These are phyloP conservation scores for Gallirallus australis DNA, from an alignment of 2,797 vertebrate genomes.

Conservation along the genomic window DNA sequence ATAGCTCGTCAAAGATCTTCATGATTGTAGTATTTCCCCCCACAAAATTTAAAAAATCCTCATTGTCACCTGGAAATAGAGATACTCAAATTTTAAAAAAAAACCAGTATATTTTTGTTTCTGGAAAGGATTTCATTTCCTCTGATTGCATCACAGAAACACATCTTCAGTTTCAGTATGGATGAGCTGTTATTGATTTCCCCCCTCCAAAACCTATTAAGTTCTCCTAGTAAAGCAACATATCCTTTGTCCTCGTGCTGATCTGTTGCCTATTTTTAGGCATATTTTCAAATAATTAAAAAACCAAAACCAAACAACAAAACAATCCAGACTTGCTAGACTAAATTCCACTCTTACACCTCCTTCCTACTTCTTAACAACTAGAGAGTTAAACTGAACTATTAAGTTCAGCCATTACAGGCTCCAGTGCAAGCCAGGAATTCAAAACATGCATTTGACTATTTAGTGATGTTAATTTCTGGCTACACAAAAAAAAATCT, in stretches of 20 bases:
- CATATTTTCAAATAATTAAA: neutral
- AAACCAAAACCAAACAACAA: neutral
- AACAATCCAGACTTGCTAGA: neutral
- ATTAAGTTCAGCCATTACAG: slow-evolving; percentile 79
- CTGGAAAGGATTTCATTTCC: neutral
- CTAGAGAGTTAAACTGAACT: slow-evolving; percentile 53
- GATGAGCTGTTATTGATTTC: slow-evolving; percentile 19
- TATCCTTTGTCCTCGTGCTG: neutral
- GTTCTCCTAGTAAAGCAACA: neutral
- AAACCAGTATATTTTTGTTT: neutral
- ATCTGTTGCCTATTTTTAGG: slow-evolving; percentile 13
- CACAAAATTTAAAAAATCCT: neutral
- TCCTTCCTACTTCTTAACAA: slow-evolving; percentile 13
- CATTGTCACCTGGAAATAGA: neutral
- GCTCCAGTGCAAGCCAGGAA: slow-evolving; percentile 88
- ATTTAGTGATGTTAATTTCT: slow-evolving; percentile 75
- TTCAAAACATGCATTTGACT: slow-evolving; percentile 84
- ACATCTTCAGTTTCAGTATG: slow-evolving; percentile 6
- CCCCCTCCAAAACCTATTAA: neutral
- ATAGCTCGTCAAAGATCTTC: neutral
- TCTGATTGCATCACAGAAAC: neutral
- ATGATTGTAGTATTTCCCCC: neutral
- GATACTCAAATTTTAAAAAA: neutral
- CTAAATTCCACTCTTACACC: slow-evolving; percentile 25
- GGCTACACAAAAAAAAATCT: neutral